Evolutionary conservation across 2,797 vertebrate genomes (phyloP).

Genomic region (Pantherophis vulpinus): DNA sequence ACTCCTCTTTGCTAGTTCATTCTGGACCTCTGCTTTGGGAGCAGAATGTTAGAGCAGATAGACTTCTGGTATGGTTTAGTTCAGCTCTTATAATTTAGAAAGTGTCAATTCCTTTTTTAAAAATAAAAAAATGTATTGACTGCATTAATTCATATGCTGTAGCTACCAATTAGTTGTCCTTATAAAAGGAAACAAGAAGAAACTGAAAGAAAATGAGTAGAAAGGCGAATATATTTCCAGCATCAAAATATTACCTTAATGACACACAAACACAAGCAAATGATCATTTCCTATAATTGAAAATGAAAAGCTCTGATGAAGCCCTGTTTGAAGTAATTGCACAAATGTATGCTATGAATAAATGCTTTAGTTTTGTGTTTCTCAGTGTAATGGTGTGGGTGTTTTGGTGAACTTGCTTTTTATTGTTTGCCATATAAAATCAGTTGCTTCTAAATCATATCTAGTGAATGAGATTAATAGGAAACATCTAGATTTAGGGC

Average conservation of each 20-base stretch:
- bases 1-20: not conserved
- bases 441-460: slow-evolving; percentile 62
- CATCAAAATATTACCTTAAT: not conserved
- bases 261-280: not conserved
- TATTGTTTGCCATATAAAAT: slow-evolving; percentile 61
- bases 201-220: not conserved
- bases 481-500: slow-evolving; percentile 63
- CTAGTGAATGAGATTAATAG: slow-evolving; percentile 56
- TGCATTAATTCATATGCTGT: not conserved
- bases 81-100: not conserved
- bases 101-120: not conserved
- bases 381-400: slow-evolving; percentile 50
- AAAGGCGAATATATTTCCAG: not conserved
- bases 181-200: not conserved
- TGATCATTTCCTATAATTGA: not conserved
- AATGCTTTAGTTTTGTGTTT: slow-evolving; percentile 52
- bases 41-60: not conserved
- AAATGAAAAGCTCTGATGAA: not conserved
- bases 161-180: not conserved
- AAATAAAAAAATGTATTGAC: not conserved
- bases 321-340: not conserved
- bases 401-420: slow-evolving; percentile 64
- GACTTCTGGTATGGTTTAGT: not conserved
- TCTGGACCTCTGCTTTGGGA: not conserved
- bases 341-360: not conserved